phyloP scores from a whole-genome alignment of 2,797 vertebrate genomes.

The Phylloscopus collybita region DNA sequence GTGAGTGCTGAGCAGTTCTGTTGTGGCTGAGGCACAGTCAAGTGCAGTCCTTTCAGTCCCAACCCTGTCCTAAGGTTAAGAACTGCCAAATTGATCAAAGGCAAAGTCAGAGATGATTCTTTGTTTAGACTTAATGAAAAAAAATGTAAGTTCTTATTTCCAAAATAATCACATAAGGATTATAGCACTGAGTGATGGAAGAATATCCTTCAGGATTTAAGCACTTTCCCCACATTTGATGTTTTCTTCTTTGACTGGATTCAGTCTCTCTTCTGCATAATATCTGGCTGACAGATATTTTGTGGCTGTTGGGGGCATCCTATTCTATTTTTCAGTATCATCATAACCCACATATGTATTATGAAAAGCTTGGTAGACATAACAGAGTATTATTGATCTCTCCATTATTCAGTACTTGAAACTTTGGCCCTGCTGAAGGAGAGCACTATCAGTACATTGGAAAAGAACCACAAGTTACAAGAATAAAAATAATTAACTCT shows the following conservation, averaged over 20 bases:
- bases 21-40: neutral
- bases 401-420: neutral
- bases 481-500: neutral
- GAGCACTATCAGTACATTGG: neutral
- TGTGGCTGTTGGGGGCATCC: neutral
- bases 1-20: no score
- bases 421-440: neutral
- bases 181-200: neutral
- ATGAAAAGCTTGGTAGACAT: neutral
- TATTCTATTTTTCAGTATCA: neutral
- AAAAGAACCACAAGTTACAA: neutral
- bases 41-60: neutral
- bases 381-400: neutral
- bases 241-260: neutral
- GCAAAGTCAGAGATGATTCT: neutral
- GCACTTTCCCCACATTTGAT: fast-evolving
- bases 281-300: neutral
- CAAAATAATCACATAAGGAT: neutral
- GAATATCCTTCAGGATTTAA: neutral
- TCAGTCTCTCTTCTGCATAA: neutral
- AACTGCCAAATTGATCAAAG: neutral
- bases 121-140: neutral
- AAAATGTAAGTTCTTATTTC: neutral
- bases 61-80: neutral
- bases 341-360: neutral